Percentiles rank a stretch among this genome's conserved stretches.
phyloP scores from a whole-genome alignment of 2,888 invertebrate species.

The Laspeyria flexula region DNA sequence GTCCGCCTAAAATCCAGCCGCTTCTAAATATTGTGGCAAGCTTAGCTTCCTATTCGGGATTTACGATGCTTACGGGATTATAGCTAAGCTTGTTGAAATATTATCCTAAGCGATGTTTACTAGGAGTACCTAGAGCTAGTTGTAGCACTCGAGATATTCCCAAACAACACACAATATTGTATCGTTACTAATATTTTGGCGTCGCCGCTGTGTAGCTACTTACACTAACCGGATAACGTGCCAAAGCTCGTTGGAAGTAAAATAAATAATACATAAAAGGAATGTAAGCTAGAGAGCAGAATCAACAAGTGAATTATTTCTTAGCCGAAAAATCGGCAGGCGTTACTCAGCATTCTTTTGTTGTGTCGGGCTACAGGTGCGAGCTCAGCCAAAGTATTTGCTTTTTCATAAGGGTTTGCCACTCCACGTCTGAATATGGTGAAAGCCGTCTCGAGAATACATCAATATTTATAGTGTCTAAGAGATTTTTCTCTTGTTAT shows the following conservation, averaged over 20 bases:
- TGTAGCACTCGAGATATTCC: constrained; percentile 23
- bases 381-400: constrained; percentile 58
- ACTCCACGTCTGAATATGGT: constrained; percentile 43
- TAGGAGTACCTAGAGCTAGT: constrained; percentile 26
- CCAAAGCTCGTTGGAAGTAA: constrained; percentile 52
- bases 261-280: constrained; percentile 67
- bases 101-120: constrained; percentile 50
- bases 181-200: constrained; percentile 26
- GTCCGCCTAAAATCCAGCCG: constrained; percentile 58
- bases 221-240: constrained; percentile 48
- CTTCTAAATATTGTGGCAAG: constrained; percentile 69
- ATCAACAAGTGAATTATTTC: constrained; percentile 82
- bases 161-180: constrained; percentile 21
- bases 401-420: constrained; percentile 62
- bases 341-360: constrained; percentile 76
- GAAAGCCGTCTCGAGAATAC: constrained; percentile 47
- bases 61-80: constrained; percentile 70
- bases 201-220: constrained; percentile 20
- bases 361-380: constrained; percentile 74
- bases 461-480: constrained; percentile 51
- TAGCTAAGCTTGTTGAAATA: constrained; percentile 59
- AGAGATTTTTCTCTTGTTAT: constrained; percentile 45
- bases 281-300: constrained; percentile 60
- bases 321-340: constrained; percentile 75
- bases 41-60: constrained; percentile 71